Base-by-base conservation (phyloP, 2,113 vertebrate species). In the Istiophorus platypterus region DNA sequence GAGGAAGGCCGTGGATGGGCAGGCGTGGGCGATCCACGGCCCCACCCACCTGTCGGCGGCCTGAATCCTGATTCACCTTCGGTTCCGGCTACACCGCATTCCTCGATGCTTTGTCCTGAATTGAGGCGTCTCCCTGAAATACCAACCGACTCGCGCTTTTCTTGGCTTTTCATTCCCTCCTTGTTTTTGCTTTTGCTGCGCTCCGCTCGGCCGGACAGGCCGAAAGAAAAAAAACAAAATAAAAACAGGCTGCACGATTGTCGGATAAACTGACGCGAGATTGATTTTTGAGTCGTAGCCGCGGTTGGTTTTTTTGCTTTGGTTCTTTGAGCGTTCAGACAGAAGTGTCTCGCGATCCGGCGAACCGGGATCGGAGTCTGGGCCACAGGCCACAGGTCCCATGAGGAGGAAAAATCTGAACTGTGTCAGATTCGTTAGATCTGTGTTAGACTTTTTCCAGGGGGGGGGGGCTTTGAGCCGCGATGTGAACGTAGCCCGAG, bases 51-150 rank as follows among this genome's bases (percentile, higher is more conserved):
- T 24, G 11, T 39, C 62, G 52, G 17, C 11, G 57, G 41, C 15
- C 57, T 45, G 22, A 45, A 65, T 75, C 75, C 59, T 42, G 61
- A 22, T 63, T 26, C 57, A 34, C 76, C 76, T 80, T 72, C 4
- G 7, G 45, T 57, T 41, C 54, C 11, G 67, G 65, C 34, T 52
- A 31, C 54, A 18, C 67, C 20, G 14, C 78, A 76, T 83, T 83
- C 64, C 71, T 79, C 58, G 39, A 58, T 39, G 59, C 82, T 77
- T 47, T 58, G 41, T 80, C 17, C 17, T 70, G 63, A 77, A 39
- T 69, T 42, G 24, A 82, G 78, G 81, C 10, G 49, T 49, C 73
- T 82, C 74, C 71, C 65, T 51, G n/a, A 39, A 80, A 79, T 75
- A 72, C 62, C 61, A 66, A 42, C 57, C 34, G 14, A 24, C 59